Evolutionary conservation across 2,888 invertebrate genomes (phyloP), one percentile per base, ranked within the genome.

Genomic region (Phrixothrix hirtus): DNA sequence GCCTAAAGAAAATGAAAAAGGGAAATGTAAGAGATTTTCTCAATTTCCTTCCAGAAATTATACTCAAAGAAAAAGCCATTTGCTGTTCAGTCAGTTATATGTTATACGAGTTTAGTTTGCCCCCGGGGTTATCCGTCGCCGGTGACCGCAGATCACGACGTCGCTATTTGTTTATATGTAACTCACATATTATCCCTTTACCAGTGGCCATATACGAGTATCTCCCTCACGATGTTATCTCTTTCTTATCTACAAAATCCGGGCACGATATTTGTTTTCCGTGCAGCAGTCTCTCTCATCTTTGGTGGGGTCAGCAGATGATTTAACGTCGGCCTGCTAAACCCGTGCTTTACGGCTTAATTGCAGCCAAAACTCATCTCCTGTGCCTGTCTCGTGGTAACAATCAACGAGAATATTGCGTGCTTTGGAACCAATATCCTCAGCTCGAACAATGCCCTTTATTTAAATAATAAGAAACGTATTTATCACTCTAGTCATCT

Each of bases 31-130:
- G 70, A 74, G 75, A 75, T 75, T 75, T 74, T 74, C 72, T 73
- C 75, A 76, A 75, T 75, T 76, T 75, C 76, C 75, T 75, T 65
- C 69, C 65, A 64, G 73, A 73, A 75, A 75, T 75, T 76, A 75
- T 75, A 72, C 69, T 70, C 68, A 67, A 68, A 63, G 69, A 68
- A 69, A 71, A 71, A 70, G 70, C 69, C 69, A 71, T 71, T 71
- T 68, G 68, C 68, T 64, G 68, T 68, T 68, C 68, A 57, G 50
- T 61, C 64, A 55, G 61, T 66, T 67, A 67, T 67, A 65, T 60
- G 62, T 65, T 62, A 59, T 60, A 62, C 59, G 63, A 61, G 64
- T 60, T 63, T 58, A 56, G 51, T 47, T 52, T 48, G 45, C 58
- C 58, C 55, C 36, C 30, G 55, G 55, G 58, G 57, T 58, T 51